Conservation (phyloP, 2,888 invertebrate genomes). For the Idaea straminata region DNA sequence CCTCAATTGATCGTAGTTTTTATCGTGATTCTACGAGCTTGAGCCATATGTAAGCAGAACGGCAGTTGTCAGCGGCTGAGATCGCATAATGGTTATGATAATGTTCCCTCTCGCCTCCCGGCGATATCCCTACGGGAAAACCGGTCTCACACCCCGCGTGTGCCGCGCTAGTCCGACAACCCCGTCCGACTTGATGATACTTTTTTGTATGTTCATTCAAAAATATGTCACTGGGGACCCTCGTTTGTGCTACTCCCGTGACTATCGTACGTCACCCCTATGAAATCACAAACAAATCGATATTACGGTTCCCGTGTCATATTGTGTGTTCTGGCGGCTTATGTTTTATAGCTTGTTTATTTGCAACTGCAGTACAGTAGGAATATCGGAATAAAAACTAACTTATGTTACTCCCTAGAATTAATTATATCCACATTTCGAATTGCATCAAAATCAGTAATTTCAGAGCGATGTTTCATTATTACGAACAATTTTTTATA, state of each 20-base stretch:
- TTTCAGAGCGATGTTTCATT: too few species aligned
- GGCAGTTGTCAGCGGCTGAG: conserved; percentile 43
- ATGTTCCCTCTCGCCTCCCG: conserved; percentile 40
- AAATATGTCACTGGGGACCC: conserved; percentile 60
- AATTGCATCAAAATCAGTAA: too few species aligned
- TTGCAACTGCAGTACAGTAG: too few species aligned
- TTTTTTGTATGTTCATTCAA: conserved; percentile 52
- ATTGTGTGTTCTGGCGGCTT: background rate
- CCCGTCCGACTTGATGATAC: conserved; percentile 37
- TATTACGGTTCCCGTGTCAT: conserved; percentile 20
- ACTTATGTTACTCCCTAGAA: too few species aligned
- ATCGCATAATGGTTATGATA: conserved; percentile 57
- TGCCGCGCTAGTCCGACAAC: conserved; percentile 31
- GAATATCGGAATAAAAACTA: too few species aligned
- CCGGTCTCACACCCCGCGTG: conserved; percentile 15
- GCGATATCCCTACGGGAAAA: conserved; percentile 17
- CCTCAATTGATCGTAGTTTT: conserved; percentile 29
- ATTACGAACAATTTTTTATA: too few species aligned
- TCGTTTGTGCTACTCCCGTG: conserved; percentile 40
- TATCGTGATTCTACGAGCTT: conserved; percentile 37
- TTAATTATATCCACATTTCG: too few species aligned
- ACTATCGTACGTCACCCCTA: conserved; percentile 39
- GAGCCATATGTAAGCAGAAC: conserved; percentile 43
- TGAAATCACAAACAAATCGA: conserved; percentile 30
- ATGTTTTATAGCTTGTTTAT: background rate